phyloP scores from a whole-genome alignment of 2,888 invertebrate genomes.

The Hirudinaria manillensis region DNA sequence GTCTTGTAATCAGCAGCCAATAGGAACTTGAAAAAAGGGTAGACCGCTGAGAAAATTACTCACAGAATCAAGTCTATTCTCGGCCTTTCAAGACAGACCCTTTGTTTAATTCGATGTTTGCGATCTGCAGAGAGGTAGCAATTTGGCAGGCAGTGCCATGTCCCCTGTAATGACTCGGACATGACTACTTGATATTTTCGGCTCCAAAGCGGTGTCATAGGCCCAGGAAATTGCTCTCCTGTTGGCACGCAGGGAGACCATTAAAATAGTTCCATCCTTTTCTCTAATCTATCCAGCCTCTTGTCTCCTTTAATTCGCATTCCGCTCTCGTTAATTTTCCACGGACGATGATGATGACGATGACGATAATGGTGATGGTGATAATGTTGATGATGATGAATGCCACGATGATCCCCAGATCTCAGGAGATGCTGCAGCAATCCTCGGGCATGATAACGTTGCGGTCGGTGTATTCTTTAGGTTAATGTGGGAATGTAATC shows the following conservation, averaged over 20 bases:
- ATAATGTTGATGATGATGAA: constrained; percentile 16
- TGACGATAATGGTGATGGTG: neutral
- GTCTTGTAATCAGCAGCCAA: neutral
- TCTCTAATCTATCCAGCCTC: no score
- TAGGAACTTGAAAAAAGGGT: neutral
- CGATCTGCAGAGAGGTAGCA: neutral
- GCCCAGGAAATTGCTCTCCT: neutral
- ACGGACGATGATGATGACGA: neutral
- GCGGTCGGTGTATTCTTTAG: no score
- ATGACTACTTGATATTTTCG: neutral
- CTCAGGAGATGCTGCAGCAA: neutral
- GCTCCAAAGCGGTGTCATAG: neutral
- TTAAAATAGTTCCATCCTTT: constrained; percentile 2
- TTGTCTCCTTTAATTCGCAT: no score
- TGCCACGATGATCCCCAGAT: neutral
- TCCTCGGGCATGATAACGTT: no score
- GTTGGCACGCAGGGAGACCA: neutral
- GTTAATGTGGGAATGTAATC: no score
- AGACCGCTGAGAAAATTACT: constrained; percentile 8
- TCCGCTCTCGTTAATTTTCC: no score
- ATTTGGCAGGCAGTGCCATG: no score
- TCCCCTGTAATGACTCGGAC: neutral
- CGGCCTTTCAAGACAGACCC: neutral
- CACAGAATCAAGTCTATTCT: no score
- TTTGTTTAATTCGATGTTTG: constrained; percentile 12